Base-by-base conservation (phyloP, 1,140 invertebrate species). In the Phthorimaea operculella region DNA sequence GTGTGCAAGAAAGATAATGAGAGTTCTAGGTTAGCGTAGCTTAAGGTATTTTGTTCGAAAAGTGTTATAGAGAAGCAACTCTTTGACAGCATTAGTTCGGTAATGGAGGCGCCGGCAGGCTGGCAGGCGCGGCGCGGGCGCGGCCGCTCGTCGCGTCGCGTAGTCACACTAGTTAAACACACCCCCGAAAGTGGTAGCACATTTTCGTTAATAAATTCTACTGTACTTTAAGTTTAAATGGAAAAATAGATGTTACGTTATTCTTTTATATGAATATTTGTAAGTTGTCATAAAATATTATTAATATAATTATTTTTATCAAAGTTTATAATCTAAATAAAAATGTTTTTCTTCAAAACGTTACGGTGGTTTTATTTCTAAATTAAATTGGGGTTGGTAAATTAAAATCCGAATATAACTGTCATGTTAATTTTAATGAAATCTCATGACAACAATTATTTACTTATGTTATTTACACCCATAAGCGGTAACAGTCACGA, bases 261-360 rank as follows among this genome's bases (percentile, higher is more conserved):
- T 84, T 78, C 75, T 84, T 83, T 83, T 84, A 84, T 80, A 83
- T 82, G 71, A 82, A 78, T 84, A 84, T 84, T 84, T 83, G 79
- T 84, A 84, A 83, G 79, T 85, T 82, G 79, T 80, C 81, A 83
- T 84, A 83, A 83, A 83, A 80, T 84, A 84, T 84, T 83, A 82
- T 82, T 84, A 84, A 83, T 85, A 85, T 85, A 85, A 83, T 85
- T 83, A 83, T 83, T 85, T 85, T 83, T 85, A 85, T 85, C 82
- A 85, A 85, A 85, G 82, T 85, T 85, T 85, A 85, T 84, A 83
- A 84, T 84, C 81, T 84, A 84, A 84, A 84, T 84, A 83, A 84
- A 84, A 84, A 83, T 77, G 78, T 83, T 84, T 84, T 83, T 80
- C 81, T 84, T 82, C 76, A 83, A 84, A 81, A 81, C 76, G 75